phyloP scores from a whole-genome alignment of 1,140 invertebrate species.

The Drosophila murphyi region DNA sequence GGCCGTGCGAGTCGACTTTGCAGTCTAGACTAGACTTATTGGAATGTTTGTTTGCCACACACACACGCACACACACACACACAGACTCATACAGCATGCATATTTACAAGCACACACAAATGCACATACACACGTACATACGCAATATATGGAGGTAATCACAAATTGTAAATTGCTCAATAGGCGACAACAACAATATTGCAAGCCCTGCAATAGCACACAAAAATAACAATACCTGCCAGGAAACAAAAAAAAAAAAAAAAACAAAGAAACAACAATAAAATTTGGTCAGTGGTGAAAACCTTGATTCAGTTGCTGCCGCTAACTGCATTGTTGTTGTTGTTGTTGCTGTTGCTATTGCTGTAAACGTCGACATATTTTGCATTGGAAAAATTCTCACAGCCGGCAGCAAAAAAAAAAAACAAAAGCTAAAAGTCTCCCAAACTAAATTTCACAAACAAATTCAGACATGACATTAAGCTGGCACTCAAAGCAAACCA shows the following conservation, averaged over 20 bases:
- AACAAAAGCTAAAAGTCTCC: constrained; percentile 42
- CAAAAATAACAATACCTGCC: constrained; percentile 32
- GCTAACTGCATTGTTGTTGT: constrained; percentile 29
- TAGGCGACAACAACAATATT: constrained; percentile 31
- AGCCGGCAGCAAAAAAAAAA: constrained; percentile 24
- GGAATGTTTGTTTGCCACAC: constrained; percentile 61
- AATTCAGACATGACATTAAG: constrained; percentile 57
- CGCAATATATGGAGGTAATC: constrained; percentile 24
- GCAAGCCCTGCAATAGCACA: constrained; percentile 40
- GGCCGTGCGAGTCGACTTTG: constrained; percentile 47
- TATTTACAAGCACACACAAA: background rate
- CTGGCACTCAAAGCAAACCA: constrained; percentile 30
- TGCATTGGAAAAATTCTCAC: constrained; percentile 66
- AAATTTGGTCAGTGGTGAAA: constrained; percentile 57
- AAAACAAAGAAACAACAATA: constrained; percentile 30
- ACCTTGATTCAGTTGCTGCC: constrained; percentile 45
- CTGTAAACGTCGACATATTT: constrained; percentile 54
- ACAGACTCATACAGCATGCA: too few relatives aligned
- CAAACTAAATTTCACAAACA: constrained; percentile 67
- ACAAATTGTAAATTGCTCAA: constrained; percentile 60
- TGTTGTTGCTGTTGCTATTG: background rate
- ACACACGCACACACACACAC: constrained; percentile 20
- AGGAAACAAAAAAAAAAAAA: constrained; percentile 27
- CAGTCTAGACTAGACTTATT: constrained; percentile 59
- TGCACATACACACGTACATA: background rate